A percentile compares a stretch with the other conserved stretches of the same genome.
These are phyloP conservation scores for Polydrusus tereticollis DNA, from an alignment of 2,888 invertebrate genomes.

Conservation along the genomic window DNA sequence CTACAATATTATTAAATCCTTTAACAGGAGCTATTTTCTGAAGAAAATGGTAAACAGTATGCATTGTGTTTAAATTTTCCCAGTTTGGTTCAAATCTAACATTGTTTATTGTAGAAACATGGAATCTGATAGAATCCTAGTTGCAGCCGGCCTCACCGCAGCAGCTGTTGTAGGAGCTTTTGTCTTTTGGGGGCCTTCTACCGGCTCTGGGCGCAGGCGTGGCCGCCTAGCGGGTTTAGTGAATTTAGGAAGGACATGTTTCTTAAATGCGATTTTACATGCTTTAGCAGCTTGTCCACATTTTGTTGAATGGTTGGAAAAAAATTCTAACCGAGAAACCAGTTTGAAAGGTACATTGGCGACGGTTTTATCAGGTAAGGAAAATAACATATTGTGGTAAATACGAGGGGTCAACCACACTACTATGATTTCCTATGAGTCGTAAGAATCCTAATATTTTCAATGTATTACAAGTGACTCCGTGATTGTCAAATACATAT, in stretches of 20 bases:
- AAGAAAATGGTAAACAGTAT: too few species aligned
- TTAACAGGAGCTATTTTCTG: too few species aligned
- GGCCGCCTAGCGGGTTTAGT: constrained; percentile 88
- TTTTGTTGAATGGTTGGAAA: constrained; percentile 86
- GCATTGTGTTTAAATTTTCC: too few species aligned
- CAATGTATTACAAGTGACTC: too few species aligned
- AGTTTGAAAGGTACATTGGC: constrained; percentile 82
- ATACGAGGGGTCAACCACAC: too few species aligned
- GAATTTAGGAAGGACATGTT: constrained; percentile 94
- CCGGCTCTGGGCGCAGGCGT: constrained; percentile 70
- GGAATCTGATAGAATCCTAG: constrained; percentile 82
- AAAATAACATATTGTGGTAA: too few species aligned
- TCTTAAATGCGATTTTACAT: constrained; percentile 91
- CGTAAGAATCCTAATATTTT: too few species aligned
- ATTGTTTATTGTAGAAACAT: constrained; percentile 66
- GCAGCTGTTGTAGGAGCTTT: constrained; percentile 87
- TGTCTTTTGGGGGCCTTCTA: constrained; percentile 84
- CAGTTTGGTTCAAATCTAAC: too few species aligned
- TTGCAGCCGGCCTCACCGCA: constrained; percentile 84
- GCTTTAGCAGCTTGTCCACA: constrained; percentile 89
- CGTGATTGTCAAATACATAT: too few species aligned
- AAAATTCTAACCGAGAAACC: constrained; percentile 75
- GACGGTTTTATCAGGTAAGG: constrained; percentile 81
- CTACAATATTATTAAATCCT: too few species aligned
- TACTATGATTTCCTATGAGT: too few species aligned